A percentile compares a stretch with the other conserved stretches of the same genome.
Conservation (phyloP, 2,888 invertebrate species). For the Cataglyphis altisquamis region DNA sequence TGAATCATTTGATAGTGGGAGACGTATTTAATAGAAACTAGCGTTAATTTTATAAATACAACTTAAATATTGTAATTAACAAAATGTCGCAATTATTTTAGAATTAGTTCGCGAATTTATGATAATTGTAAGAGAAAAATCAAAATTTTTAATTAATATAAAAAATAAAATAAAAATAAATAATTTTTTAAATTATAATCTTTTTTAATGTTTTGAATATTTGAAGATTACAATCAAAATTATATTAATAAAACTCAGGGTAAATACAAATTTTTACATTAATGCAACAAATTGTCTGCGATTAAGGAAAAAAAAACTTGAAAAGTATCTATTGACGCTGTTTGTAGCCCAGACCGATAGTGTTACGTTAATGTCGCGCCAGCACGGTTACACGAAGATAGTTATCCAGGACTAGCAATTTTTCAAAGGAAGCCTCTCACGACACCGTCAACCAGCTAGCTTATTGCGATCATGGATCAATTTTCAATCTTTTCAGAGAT, state of each 20-base stretch:
- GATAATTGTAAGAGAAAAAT: background rate
- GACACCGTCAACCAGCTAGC: slow-evolving; percentile 46
- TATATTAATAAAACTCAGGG: background rate
- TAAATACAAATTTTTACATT: background rate
- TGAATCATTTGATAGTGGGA: slow-evolving; percentile 14
- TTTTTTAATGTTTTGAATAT: background rate
- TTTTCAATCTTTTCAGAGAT: slow-evolving; percentile 56
- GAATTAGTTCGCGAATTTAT: background rate
- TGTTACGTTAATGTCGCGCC: slow-evolving; percentile 47
- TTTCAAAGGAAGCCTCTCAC: slow-evolving; percentile 52
- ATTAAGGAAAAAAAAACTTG: background rate
- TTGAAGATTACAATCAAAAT: background rate
- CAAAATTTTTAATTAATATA: background rate
- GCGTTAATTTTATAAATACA: slow-evolving; percentile 9
- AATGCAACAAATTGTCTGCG: background rate
- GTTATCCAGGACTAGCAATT: slow-evolving; percentile 52
- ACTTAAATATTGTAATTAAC: background rate
- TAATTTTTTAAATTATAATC: background rate
- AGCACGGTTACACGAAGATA: slow-evolving; percentile 36
- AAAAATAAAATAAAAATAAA: background rate
- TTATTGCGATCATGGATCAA: slow-evolving; percentile 56
- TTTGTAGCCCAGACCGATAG: slow-evolving; percentile 33
- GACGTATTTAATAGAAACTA: slow-evolving; percentile 6
- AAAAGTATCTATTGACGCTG: slow-evolving; percentile 26
- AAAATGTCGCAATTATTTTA: background rate